Percentiles rank a stretch among this genome's conserved stretches.
These are phyloP conservation scores for Lagorchestes hirsutus DNA, from an alignment of 2,797 vertebrate genomes.

Conservation along the genomic window DNA sequence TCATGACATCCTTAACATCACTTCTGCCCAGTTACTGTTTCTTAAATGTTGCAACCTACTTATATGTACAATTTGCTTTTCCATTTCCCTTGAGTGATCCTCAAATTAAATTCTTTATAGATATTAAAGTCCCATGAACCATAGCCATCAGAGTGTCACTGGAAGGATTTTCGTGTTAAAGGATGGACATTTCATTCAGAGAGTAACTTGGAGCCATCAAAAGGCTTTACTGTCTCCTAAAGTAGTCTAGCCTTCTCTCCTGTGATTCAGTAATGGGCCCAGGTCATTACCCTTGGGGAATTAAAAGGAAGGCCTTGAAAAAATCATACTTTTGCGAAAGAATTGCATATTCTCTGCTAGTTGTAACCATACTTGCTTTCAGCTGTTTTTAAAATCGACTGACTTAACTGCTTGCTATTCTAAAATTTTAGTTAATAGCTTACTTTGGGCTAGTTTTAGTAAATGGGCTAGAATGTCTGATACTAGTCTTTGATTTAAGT, in stretches of 20 bases:
- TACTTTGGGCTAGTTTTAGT: background rate
- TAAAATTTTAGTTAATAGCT: background rate
- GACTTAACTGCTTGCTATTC: background rate
- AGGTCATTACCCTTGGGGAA: background rate
- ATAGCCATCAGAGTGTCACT: background rate
- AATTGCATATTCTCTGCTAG: background rate
- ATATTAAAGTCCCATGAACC: background rate
- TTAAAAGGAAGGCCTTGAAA: background rate
- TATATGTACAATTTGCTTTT: background rate
- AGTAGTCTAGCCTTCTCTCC: background rate
- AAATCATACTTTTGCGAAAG: background rate
- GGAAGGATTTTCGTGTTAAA: background rate
- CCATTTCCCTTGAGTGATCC: background rate
- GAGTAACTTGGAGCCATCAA: background rate
- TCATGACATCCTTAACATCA: background rate
- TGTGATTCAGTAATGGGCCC: background rate
- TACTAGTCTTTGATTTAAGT: background rate
- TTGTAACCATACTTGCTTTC: background rate
- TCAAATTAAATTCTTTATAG: background rate
- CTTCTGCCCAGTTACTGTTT: background rate
- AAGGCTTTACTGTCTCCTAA: background rate
- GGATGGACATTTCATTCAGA: background rate
- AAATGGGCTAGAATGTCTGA: background rate
- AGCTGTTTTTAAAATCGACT: background rate
- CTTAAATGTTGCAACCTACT: background rate